These are phyloP conservation scores for Drosophila seclusa DNA, from an alignment of 2,888 invertebrate species.

Conservation along the genomic window DNA sequence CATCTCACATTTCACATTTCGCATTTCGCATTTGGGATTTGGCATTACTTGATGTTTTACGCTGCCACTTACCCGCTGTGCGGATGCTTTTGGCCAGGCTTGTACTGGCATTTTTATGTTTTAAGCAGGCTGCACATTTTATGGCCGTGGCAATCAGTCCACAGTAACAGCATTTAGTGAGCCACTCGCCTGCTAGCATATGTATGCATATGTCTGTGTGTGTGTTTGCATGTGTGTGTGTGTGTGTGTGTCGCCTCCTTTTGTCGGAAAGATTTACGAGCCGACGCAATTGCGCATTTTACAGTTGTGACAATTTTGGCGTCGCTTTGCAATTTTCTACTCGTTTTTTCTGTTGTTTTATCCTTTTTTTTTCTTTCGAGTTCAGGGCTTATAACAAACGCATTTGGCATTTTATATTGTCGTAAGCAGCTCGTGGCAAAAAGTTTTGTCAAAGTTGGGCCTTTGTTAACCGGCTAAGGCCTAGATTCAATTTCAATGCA, in stretches of 20 bases:
- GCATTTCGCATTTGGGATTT: constrained; percentile 63
- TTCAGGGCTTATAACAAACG: constrained; percentile 66
- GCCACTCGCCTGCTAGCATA: constrained; percentile 53
- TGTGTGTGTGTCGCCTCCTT: constrained; percentile 35
- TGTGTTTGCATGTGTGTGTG: constrained; percentile 10
- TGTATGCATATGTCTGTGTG: neutral
- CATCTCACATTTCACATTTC: constrained; percentile 65
- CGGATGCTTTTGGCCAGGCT: constrained; percentile 54
- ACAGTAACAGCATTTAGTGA: constrained; percentile 71
- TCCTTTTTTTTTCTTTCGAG: constrained; percentile 10
- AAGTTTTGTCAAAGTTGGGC: constrained; percentile 47
- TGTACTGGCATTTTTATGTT: constrained; percentile 71
- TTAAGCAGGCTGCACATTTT: constrained; percentile 80
- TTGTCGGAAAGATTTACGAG: constrained; percentile 72
- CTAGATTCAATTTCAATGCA: constrained; percentile 52
- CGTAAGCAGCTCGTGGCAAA: constrained; percentile 46
- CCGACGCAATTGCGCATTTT: constrained; percentile 80
- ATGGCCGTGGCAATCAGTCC: constrained; percentile 64
- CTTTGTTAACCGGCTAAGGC: constrained; percentile 44
- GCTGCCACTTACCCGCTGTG: constrained; percentile 66
- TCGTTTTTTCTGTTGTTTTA: constrained; percentile 25
- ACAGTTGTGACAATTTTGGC: constrained; percentile 80
- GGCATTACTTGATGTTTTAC: constrained; percentile 79
- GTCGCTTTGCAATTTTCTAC: constrained; percentile 67
- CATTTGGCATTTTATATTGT: constrained; percentile 49